Conservation (phyloP, 64 coral and sea anemone genomes). For the Trachythela sp. region DNA sequence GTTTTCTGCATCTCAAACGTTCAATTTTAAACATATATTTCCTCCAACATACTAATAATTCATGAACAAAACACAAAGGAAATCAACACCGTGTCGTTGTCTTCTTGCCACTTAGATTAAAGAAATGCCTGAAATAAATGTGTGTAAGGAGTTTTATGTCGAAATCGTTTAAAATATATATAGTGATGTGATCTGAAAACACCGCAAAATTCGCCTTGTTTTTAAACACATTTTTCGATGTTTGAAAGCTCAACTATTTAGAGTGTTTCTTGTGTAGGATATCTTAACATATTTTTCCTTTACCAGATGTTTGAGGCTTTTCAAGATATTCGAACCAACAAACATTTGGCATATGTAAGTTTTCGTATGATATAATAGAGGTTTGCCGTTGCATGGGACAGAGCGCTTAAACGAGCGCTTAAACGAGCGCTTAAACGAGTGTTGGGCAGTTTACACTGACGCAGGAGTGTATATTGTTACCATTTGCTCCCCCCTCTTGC, state of each 20-base stretch:
- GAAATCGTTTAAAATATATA: no score
- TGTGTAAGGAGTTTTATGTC: no score
- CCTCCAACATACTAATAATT: no score
- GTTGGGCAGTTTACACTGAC: not conserved
- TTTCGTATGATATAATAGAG: not conserved
- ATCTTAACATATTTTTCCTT: not conserved
- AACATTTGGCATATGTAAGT: slow-evolving; percentile 97
- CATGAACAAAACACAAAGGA: no score
- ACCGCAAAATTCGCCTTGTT: not conserved
- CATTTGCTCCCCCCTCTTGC: not conserved
- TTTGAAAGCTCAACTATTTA: not conserved
- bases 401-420: not conserved
- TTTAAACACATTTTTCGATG: not conserved
- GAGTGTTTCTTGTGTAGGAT: not conserved
- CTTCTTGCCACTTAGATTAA: no score
- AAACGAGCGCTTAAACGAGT: not conserved
- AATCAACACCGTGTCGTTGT: no score
- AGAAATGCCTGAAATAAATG: no score
- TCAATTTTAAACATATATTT: no score
- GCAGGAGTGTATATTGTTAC: not conserved
- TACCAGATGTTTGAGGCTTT: slow-evolving; percentile 95
- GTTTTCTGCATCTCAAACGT: no score
- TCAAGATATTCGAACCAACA: slow-evolving; percentile 88
- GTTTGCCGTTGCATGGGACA: not conserved
- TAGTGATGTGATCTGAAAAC: no score